Conservation (phyloP, 2,888 invertebrate species). For the Thalpophila matura region DNA sequence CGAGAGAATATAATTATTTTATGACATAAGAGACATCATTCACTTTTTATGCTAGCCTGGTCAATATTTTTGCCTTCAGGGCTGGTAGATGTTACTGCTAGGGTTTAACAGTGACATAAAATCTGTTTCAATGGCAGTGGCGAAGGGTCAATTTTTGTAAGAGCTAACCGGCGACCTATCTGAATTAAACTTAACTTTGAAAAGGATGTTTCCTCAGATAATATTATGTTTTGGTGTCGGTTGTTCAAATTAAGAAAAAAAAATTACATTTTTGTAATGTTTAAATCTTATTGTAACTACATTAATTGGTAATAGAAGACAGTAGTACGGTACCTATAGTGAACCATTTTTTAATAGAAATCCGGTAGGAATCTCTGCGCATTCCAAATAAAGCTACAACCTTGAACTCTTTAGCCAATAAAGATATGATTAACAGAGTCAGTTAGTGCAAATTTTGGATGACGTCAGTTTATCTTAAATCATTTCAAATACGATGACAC, state of each 20-base stretch:
- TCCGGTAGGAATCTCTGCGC: not conserved
- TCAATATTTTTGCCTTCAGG: not conserved
- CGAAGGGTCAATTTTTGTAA: too few relatives aligned
- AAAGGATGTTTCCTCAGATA: too few relatives aligned
- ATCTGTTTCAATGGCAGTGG: too few relatives aligned
- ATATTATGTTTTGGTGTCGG: not conserved
- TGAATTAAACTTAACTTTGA: too few relatives aligned
- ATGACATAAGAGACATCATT: constrained; percentile 4
- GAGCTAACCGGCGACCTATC: too few relatives aligned
- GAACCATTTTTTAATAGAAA: too few relatives aligned
- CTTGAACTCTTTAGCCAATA: not conserved
- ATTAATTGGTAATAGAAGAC: too few relatives aligned
- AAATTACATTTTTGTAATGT: too few relatives aligned
- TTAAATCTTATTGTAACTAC: too few relatives aligned
- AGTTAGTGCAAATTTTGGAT: constrained; percentile 3
- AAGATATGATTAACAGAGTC: not conserved
- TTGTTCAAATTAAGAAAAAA: not conserved
- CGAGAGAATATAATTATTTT: constrained; percentile 37
- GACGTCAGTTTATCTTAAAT: constrained; percentile 24
- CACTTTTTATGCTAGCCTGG: constrained; percentile 5
- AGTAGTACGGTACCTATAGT: too few relatives aligned
- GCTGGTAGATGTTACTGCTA: too few relatives aligned
- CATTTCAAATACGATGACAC: constrained; percentile 25
- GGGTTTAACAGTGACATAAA: too few relatives aligned
- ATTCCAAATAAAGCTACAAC: not conserved